A percentile compares a stretch with the other conserved stretches of the same genome.
These are phyloP conservation scores for Stichodactyla helianthus DNA, from an alignment of 64 coral and sea anemone species.

Conservation along the genomic window DNA sequence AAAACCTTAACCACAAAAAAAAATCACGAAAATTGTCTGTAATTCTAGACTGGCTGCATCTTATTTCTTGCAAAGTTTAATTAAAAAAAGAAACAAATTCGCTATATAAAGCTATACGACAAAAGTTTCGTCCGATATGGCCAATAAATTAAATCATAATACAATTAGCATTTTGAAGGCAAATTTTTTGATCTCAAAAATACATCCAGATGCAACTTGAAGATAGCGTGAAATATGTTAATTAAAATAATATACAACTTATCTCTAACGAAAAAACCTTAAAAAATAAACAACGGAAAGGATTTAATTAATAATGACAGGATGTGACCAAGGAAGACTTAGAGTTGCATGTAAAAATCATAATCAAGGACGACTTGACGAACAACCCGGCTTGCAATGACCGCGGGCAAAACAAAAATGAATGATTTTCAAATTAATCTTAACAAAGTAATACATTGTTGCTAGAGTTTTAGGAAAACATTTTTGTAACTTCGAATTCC, in stretches of 20 bases:
- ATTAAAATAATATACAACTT: neutral
- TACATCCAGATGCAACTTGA: neutral
- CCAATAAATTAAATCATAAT: neutral
- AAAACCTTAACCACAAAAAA: neutral
- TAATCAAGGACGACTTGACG: neutral
- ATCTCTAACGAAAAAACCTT: neutral
- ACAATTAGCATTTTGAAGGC: no score
- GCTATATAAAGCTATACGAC: neutral
- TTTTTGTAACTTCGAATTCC: neutral
- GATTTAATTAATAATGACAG: conserved; percentile 18
- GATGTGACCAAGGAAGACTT: neutral
- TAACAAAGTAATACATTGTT: neutral
- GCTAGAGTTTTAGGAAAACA: neutral
- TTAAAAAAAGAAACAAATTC: neutral
- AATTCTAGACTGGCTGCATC: neutral
- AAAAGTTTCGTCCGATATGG: neutral
- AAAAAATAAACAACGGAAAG: conserved; percentile 3
- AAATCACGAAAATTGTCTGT: neutral
- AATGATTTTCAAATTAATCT: neutral
- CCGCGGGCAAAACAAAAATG: neutral
- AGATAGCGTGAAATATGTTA: neutral
- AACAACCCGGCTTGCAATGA: neutral
- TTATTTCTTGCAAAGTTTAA: neutral
- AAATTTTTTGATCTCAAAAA: no score
- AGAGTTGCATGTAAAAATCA: neutral